These are phyloP conservation scores for Ellobium chinense DNA, from an alignment of 2,888 invertebrate genomes.

Conservation along the genomic window DNA sequence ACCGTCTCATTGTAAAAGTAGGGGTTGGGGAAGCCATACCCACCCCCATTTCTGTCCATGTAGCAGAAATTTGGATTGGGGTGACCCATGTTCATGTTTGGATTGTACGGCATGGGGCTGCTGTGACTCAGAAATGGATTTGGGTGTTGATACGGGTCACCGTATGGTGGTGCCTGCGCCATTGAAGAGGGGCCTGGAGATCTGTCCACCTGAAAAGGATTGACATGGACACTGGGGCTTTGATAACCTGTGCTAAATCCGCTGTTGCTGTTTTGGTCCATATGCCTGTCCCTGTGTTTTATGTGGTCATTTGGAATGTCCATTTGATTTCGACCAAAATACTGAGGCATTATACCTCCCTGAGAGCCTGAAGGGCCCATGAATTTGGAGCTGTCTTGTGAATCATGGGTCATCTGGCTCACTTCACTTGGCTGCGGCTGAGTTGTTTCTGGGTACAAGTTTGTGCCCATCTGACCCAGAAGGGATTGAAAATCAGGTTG, in stretches of 20 bases:
- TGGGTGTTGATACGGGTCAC: slow-evolving; percentile 6
- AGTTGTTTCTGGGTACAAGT: neutral
- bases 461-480: neutral
- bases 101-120: slow-evolving; percentile 7
- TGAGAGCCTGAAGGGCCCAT: neutral
- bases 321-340: neutral
- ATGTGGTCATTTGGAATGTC: neutral
- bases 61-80: slow-evolving; percentile 22
- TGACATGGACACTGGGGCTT: neutral
- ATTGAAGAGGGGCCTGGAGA: neutral
- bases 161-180: neutral
- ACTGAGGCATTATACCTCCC: neutral
- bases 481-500: neutral
- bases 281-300: neutral
- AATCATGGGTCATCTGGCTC: neutral
- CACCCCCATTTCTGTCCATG: slow-evolving; percentile 26
- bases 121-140: slow-evolving; percentile 8
- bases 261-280: neutral
- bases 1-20: slow-evolving; percentile 39
- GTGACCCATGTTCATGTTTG: slow-evolving; percentile 5
- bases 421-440: neutral
- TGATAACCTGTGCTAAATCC: neutral
- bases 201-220: slow-evolving; percentile 11
- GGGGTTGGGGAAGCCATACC: slow-evolving; percentile 14
- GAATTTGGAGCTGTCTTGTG: neutral